Evolutionary conservation across 2,888 invertebrate genomes (phyloP), one percentile per base, ranked within the genome.

Genomic region (Thelaira solivaga): DNA sequence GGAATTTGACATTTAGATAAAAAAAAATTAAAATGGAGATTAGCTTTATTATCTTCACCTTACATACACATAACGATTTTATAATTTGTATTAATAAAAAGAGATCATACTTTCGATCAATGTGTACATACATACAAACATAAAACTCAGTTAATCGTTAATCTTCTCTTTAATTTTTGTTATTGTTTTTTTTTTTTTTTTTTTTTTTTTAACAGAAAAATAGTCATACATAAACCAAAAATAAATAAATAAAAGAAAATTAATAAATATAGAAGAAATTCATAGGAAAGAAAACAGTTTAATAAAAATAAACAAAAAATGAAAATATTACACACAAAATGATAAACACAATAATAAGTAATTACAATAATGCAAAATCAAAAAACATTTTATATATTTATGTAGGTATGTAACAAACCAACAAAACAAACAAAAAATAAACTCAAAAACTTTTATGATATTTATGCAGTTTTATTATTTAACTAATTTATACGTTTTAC

Each of bases 391-490:
- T 41, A 59, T 26, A 53, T 26, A 61, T 49, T 53, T 16, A 75
- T n/a, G n/a, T n/a, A n/a, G n/a, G n/a, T n/a, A n/a, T n/a, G n/a
- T n/a, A n/a, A n/a, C n/a, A n/a, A n/a, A n/a, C n/a, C n/a, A n/a
- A n/a, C n/a, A n/a, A n/a, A n/a, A n/a, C n/a, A n/a, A n/a, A n/a
- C n/a, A n/a, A n/a, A n/a, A n/a, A n/a, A n/a, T n/a, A n/a, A n/a
- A n/a, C n/a, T 67, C 59, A 67, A 74, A 61, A 67, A 67, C 51
- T 61, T 53, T 61, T n/a, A 67, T 74, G 74, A 67, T 22, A 53
- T 67, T 67, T 68, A 75, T 67, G 53, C 45, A 53, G 67, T 75
- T 64, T 72, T 36, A 45, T 51, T 49, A 18, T 72, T 67, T 53
- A 67, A 45, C 59, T 74, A 74, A 74, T 67, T 67, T 61, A 20